These are phyloP conservation scores for Crypturellus undulatus DNA, from an alignment of 2,113 vertebrate genomes.

Conservation along the genomic window DNA sequence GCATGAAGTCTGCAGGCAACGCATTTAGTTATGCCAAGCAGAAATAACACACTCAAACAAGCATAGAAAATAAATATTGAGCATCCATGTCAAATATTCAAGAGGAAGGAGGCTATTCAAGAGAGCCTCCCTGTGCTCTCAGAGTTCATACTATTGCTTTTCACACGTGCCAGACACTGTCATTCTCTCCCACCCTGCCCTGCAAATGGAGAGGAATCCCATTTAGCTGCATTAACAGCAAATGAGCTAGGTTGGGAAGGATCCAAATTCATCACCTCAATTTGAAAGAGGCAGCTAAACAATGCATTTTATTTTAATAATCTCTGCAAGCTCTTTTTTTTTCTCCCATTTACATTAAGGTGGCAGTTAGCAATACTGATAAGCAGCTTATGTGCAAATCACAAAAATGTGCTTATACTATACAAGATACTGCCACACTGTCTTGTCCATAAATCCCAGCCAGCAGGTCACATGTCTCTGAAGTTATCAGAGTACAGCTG, in stretches of 20 bases:
- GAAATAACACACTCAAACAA: background rate
- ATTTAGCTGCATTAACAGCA: constrained; percentile 43
- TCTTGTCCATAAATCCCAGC: background rate
- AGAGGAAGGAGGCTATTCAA: constrained; percentile 13
- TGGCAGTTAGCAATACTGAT: background rate
- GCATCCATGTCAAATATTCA: background rate
- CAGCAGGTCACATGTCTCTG: background rate
- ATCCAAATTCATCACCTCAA: constrained; percentile 27
- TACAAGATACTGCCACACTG: background rate
- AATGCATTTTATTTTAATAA: background rate
- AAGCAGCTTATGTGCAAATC: background rate
- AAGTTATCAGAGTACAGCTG: background rate
- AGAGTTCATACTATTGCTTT: background rate
- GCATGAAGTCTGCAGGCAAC: background rate
- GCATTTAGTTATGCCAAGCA: background rate
- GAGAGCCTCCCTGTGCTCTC: background rate
- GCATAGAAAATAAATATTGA: background rate
- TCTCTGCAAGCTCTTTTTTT: background rate
- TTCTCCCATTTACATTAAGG: background rate
- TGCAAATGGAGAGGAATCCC: constrained; percentile 40
- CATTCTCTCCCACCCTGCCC: background rate
- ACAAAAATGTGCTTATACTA: background rate
- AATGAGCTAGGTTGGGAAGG: constrained; percentile 27
- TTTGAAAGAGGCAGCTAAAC: background rate
- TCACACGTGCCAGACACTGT: background rate